Evolutionary conservation across 2,113 vertebrate genomes (phyloP).

Genomic region (Ictalurus furcatus): DNA sequence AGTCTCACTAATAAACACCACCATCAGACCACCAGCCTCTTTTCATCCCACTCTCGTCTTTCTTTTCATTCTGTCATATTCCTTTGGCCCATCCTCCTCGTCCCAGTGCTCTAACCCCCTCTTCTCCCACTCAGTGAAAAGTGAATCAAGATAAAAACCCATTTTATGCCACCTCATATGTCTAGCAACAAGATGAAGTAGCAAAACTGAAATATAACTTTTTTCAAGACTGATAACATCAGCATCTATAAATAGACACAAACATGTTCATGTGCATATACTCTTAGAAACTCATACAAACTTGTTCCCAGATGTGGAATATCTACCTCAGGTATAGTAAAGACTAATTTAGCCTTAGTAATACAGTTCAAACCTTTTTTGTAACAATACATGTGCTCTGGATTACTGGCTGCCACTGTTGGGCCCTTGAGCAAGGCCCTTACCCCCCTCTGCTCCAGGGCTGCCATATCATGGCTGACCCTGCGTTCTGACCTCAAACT

Average conservation of each 20-base stretch:
- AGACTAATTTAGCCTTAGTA: background rate
- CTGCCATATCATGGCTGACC: too few relatives aligned
- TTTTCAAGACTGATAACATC: background rate
- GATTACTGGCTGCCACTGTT: too few relatives aligned
- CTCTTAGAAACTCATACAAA: background rate
- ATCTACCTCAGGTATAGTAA: background rate
- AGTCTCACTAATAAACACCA: slow-evolving; percentile 31
- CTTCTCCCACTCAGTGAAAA: slow-evolving; percentile 10
- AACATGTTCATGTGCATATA: background rate
- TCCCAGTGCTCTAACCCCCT: slow-evolving; percentile 2
- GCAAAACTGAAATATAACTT: background rate
- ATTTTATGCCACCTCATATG: background rate
- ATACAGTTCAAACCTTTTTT: background rate
- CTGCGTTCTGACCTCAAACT: too few relatives aligned
- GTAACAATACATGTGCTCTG: background rate
- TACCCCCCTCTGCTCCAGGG: too few relatives aligned
- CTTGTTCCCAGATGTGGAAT: background rate
- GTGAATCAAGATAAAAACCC: slow-evolving; percentile 9
- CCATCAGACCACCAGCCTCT: slow-evolving; percentile 13
- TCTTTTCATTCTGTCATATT: background rate
- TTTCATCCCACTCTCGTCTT: background rate
- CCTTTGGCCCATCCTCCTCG: background rate
- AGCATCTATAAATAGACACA: background rate
- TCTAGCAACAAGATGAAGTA: background rate
- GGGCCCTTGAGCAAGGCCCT: too few relatives aligned